Conservation (phyloP, 2,113 vertebrate species). For the Emydocephalus ijimae region DNA sequence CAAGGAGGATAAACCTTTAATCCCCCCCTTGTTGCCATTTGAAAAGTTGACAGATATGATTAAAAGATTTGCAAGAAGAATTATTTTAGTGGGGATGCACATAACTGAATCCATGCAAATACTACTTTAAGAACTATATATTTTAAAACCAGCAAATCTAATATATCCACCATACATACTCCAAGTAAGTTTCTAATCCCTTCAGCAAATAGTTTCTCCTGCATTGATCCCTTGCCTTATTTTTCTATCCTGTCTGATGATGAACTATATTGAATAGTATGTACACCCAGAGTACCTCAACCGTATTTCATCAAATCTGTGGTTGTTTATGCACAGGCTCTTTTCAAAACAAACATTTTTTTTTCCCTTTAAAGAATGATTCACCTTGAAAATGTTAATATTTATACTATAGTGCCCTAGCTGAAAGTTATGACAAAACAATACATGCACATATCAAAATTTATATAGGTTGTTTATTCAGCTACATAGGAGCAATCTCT, state of each 20-base stretch:
- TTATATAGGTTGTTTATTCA: neutral
- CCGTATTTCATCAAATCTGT: neutral
- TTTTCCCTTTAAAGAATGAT: conserved; percentile 27
- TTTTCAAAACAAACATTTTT: conserved; percentile 45
- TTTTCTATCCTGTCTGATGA: neutral
- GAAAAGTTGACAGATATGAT: neutral
- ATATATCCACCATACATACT: neutral
- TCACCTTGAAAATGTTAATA: conserved; percentile 41
- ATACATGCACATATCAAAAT: neutral
- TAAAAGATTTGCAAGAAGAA: neutral
- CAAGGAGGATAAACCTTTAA: neutral
- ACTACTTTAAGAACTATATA: neutral
- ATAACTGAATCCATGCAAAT: neutral
- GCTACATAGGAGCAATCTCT: neutral
- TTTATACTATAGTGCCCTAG: neutral
- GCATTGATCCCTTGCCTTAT: neutral
- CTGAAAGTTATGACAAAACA: conserved; percentile 33
- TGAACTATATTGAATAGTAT: neutral
- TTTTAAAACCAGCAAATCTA: neutral
- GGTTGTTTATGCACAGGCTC: conserved; percentile 41
- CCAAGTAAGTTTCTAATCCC: neutral
- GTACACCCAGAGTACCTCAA: neutral
- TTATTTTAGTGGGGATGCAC: neutral
- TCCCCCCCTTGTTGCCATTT: neutral
- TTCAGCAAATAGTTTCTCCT: neutral